Conservation (phyloP, 2,888 invertebrate species). For the Spodoptera picta region DNA sequence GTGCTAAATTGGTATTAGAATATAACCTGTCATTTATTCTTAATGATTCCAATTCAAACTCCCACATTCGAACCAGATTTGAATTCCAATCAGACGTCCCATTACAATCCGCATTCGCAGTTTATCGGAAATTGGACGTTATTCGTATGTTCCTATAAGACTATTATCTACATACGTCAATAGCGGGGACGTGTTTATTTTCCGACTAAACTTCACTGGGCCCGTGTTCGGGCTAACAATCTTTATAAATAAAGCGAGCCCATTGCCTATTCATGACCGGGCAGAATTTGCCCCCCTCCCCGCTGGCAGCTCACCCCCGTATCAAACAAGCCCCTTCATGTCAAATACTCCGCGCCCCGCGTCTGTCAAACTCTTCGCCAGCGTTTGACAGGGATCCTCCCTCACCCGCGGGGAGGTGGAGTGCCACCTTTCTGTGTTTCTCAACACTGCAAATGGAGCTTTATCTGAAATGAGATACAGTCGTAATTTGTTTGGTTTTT, state of each 20-base stretch:
- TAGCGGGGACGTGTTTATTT: conserved; percentile 80
- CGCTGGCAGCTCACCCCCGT: conserved; percentile 82
- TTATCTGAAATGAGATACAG: conserved; percentile 50
- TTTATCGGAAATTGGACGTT: conserved; percentile 35
- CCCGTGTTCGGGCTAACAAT: conserved; percentile 82
- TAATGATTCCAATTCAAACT: conserved; percentile 33
- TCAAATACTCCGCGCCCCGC: conserved; percentile 89
- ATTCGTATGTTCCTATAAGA: conserved; percentile 47
- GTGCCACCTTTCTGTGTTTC: conserved; percentile 75
- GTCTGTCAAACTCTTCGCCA: conserved; percentile 89
- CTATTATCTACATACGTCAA: conserved; percentile 58
- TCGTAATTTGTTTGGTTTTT: conserved; percentile 50
- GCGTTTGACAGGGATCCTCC: conserved; percentile 89
- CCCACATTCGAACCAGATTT: conserved; percentile 36
- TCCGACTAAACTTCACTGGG: conserved; percentile 81
- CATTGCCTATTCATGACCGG: conserved; percentile 89
- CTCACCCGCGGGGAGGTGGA: conserved; percentile 83
- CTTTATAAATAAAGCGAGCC: conserved; percentile 88
- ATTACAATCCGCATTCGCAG: conserved; percentile 24
- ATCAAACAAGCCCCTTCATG: conserved; percentile 89
- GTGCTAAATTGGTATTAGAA: conserved; percentile 12
- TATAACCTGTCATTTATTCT: conserved; percentile 31
- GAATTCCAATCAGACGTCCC: conserved; percentile 38
- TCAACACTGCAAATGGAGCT: conserved; percentile 50
- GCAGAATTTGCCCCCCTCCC: conserved; percentile 83